Percentiles rank a stretch among this genome's conserved stretches.
Conservation (phyloP, 1,140 invertebrate species). For the Episyrphus balteatus region DNA sequence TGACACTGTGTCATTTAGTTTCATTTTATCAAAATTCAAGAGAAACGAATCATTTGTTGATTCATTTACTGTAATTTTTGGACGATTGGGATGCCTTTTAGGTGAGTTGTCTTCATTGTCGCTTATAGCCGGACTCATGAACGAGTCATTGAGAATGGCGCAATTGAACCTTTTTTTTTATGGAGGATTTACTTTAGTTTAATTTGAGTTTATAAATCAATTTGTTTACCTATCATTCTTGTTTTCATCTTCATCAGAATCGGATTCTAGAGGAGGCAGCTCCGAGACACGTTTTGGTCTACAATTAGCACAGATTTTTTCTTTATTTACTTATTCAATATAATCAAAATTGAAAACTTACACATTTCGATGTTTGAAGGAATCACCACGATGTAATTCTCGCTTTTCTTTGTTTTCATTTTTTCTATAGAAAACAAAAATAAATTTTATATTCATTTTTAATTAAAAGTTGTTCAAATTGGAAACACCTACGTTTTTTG, state of each 20-base stretch:
- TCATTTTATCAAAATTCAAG: slow-evolving; percentile 24
- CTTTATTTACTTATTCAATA: background rate
- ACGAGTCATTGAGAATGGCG: slow-evolving; percentile 33
- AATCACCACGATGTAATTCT: background rate
- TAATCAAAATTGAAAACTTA: slow-evolving; percentile 2
- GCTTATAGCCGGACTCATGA: slow-evolving; percentile 23
- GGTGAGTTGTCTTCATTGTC: background rate
- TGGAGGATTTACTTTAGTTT: background rate
- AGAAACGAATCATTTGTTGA: slow-evolving; percentile 24
- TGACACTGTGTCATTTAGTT: slow-evolving; percentile 8
- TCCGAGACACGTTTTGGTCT: slow-evolving; percentile 26
- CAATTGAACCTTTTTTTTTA: slow-evolving; percentile 21
- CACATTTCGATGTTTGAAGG: slow-evolving; percentile 4
- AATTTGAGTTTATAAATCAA: background rate
- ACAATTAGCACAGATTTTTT: background rate
- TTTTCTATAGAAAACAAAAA: background rate
- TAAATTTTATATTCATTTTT: background rate
- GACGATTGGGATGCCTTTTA: background rate
- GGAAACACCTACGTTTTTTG: slow-evolving; percentile 7
- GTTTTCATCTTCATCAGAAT: slow-evolving; percentile 23
- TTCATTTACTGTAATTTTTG: slow-evolving; percentile 2
- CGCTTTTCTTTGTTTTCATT: background rate
- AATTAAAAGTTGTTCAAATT: background rate
- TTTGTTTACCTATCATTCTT: slow-evolving; percentile 14
- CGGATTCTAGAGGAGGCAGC: slow-evolving; percentile 22